Evolutionary conservation across 2,888 invertebrate genomes (phyloP).

Genomic region (Bellardia pandia): DNA sequence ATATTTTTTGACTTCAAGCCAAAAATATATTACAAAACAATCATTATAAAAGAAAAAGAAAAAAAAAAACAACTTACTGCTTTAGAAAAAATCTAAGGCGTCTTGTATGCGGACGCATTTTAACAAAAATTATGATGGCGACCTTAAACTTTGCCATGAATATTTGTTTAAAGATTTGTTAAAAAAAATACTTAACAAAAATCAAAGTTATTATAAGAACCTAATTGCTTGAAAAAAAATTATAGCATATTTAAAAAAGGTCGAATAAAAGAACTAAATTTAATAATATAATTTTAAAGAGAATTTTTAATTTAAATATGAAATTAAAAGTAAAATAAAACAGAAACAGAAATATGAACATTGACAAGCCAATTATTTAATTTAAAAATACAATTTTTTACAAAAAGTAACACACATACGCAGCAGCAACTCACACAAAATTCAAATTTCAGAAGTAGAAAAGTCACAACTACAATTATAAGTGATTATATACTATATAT

Average conservation of each 20-base stretch:
- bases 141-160: constrained; percentile 72
- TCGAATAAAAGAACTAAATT: constrained; percentile 8
- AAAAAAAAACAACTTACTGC: constrained; percentile 2
- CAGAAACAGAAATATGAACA: neutral
- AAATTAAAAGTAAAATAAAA: neutral
- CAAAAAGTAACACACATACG: constrained; percentile 12
- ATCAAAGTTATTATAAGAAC: constrained; percentile 8
- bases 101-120: constrained; percentile 57
- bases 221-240: no score
- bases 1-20: constrained; percentile 70
- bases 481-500: neutral
- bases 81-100: constrained; percentile 42
- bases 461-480: neutral
- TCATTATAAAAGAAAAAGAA: constrained; percentile 22
- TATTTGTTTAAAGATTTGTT: neutral
- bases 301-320: no score
- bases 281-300: neutral
- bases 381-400: constrained; percentile 14
- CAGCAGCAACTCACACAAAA: constrained; percentile 9
- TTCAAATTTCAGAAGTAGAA: constrained; percentile 10
- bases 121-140: constrained; percentile 48
- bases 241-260: no score
- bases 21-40: constrained; percentile 63
- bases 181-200: neutral
- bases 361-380: constrained; percentile 34